Percentiles rank a stretch among this genome's conserved stretches.
phyloP scores from a whole-genome alignment of 35 echinoderm and acorn worm species.

The Heliocidaris erythrogramma region DNA sequence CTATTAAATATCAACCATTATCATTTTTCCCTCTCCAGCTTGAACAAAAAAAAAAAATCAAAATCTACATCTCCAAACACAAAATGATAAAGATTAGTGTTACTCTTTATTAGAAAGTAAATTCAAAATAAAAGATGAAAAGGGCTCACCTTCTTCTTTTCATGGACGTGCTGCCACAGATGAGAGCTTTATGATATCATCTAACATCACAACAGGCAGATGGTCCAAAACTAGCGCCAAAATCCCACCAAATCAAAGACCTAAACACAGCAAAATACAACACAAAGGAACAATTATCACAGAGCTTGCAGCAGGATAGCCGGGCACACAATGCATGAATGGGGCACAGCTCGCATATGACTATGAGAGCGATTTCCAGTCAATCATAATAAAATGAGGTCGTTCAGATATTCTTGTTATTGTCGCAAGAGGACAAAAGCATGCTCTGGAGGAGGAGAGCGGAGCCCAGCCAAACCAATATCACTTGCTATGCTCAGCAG shows the following conservation, averaged over 20 bases:
- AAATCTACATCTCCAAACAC: neutral
- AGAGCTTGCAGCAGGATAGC: neutral
- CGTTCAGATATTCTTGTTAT: neutral
- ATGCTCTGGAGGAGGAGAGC: neutral
- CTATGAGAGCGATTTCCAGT: neutral
- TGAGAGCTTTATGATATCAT: neutral
- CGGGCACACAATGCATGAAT: neutral
- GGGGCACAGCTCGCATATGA: neutral
- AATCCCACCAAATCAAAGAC: neutral
- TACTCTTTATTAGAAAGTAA: neutral
- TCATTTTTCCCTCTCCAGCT: neutral
- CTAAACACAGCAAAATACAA: neutral
- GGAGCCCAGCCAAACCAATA: neutral
- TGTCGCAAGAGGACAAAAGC: neutral
- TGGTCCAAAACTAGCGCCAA: neutral
- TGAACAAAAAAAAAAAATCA: neutral
- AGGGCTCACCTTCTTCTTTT: slow-evolving; percentile 21
- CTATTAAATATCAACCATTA: neutral
- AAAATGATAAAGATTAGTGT: too few relatives aligned
- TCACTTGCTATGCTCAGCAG: neutral
- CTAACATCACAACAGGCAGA: neutral
- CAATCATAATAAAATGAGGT: neutral
- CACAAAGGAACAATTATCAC: slow-evolving; percentile 2
- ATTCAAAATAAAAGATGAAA: neutral
- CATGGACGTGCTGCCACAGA: slow-evolving; percentile 26